Base-by-base conservation (phyloP, 2,888 invertebrate species). In the Heliconius cydno region DNA sequence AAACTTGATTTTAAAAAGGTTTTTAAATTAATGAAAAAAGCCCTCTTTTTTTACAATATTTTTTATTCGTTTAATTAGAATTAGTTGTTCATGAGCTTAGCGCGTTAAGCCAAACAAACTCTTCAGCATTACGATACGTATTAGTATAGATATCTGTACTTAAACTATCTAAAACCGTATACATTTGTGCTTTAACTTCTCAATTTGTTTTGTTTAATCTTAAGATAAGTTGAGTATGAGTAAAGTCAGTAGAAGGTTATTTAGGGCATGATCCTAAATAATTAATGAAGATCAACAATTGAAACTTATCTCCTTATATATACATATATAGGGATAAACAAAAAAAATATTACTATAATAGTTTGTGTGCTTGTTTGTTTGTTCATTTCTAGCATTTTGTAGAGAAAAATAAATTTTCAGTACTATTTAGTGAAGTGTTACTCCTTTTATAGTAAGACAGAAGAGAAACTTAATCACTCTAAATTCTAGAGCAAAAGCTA, bases 121-220 rank as follows among this genome's bases (percentile, higher is more conserved):
- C 3, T 60, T 60, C 9, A n/a, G n/a, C 10, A n/a, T 60, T 60
- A 4, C 22, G 3, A 19, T 22, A n/a, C 3, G 28, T 28, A 28
- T n/a, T n/a, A 60, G 0, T 60, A 60, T 60, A 60, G 4, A 34
- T 57, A 6, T 72, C n/a, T 38, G 22, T n/a, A 68, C n/a, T 41
- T 38, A 68, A 25, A 68, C 38, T 41, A 38, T 57, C 72, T 52
- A 52, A 72, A 71, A 52, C 19, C 52, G 71, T 72, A 30, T 46
- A 57, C 57, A n/a, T 34, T 72, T 57, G 22, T 19, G 52, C 13
- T 72, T 52, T 34, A 72, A 57, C n/a, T 60, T 34, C 72, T 30
- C 34, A 72, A 72, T 34, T 72, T 72, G 72, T 72, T 30, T 57
- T 57, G 72, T 72, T 71, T 72, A 72, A 72, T 72, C 34, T 57